These are phyloP conservation scores for cat (Felis catus) DNA, from an alignment of 2,113 vertebrate species.

Conservation along the genomic window DNA sequence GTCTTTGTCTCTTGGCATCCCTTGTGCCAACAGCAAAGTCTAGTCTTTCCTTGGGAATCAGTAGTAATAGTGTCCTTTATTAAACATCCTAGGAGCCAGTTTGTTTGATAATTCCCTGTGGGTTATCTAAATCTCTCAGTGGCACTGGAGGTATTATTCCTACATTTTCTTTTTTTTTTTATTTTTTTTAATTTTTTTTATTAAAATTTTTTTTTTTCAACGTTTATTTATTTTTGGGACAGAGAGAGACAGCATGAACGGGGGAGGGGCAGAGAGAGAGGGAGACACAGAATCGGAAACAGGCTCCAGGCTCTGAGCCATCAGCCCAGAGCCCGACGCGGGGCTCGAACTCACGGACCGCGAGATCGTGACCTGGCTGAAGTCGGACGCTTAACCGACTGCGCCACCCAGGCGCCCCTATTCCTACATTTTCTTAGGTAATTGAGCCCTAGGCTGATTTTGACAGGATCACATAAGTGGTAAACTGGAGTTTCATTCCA, in stretches of 20 bases:
- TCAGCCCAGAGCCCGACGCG: too few species aligned
- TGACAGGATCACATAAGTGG: background rate
- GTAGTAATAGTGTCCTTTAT: background rate
- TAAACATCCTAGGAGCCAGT: background rate
- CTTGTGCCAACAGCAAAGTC: background rate
- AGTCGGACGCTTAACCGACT: too few species aligned
- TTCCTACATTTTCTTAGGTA: background rate
- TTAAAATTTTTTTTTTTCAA: too few species aligned
- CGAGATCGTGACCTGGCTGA: too few species aligned
- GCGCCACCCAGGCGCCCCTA: too few species aligned
- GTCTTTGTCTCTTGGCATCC: background rate
- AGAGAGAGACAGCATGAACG: too few species aligned
- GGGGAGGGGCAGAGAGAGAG: too few species aligned
- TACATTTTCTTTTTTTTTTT: slow-evolving; percentile 36
- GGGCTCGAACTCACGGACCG: too few species aligned
- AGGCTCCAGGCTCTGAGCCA: too few species aligned
- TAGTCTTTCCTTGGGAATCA: slow-evolving; percentile 10
- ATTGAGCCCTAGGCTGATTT: background rate
- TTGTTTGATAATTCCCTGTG: background rate
- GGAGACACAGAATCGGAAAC: too few species aligned
- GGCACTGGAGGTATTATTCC: background rate
- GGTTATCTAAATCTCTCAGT: background rate
- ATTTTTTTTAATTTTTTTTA: background rate
- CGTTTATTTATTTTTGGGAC: too few species aligned
- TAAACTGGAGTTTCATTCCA: background rate